Evolutionary conservation across 2,113 vertebrate species (phyloP).

Genomic region (Microtus richardsoni): DNA sequence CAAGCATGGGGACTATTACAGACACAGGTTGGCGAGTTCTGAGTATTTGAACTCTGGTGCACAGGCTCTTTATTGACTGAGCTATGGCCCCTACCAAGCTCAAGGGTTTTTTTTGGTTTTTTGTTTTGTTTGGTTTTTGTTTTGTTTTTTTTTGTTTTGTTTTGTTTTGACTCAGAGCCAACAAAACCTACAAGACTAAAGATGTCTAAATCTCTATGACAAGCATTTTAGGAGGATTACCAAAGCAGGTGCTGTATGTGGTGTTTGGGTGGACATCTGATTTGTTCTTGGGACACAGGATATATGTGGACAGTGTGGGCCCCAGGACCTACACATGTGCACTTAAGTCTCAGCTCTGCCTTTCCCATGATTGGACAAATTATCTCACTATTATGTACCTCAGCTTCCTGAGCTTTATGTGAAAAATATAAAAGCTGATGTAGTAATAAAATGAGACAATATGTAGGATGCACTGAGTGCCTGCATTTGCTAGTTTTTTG

Average conservation of each 20-base stretch:
- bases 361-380: not conserved
- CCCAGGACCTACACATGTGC: not conserved
- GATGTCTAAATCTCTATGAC: not conserved
- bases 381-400: not conserved
- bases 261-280: not conserved
- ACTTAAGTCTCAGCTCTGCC: conserved; percentile 27
- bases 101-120: no score
- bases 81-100: no score
- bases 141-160: not conserved
- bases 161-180: not conserved
- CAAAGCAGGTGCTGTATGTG: not conserved
- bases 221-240: not conserved
- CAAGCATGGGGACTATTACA: not conserved
- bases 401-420: conserved; percentile 28
- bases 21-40: not conserved
- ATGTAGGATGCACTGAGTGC: not conserved
- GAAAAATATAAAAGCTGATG: conserved; percentile 14
- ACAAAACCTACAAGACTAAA: not conserved
- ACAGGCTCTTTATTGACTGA: not conserved
- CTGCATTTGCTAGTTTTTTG: not conserved
- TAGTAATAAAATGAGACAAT: not conserved
- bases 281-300: not conserved
- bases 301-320: not conserved
- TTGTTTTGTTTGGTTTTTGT: no score
- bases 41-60: not conserved